These are phyloP conservation scores for Spisula solida DNA, from an alignment of 2,888 invertebrate genomes.

Conservation along the genomic window DNA sequence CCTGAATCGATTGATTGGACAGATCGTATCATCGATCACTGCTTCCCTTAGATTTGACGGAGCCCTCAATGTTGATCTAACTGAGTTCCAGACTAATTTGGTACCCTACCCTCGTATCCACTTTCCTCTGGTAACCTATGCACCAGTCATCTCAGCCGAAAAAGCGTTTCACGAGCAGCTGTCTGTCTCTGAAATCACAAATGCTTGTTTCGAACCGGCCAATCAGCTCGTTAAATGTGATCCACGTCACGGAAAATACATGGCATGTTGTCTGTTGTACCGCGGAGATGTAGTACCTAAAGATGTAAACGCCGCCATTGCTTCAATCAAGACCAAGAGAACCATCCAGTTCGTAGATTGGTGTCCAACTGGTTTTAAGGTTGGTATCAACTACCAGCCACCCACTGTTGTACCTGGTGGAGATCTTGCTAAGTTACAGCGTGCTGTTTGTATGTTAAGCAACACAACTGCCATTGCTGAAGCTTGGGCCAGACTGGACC, in stretches of 20 bases:
- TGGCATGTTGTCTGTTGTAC: conserved; percentile 83
- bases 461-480: conserved; percentile 89
- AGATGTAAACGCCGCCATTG: conserved; percentile 83
- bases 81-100: conserved; percentile 89
- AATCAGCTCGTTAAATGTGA: conserved; percentile 87
- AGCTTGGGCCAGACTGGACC: conserved; percentile 87
- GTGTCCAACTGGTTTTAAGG: conserved; percentile 91
- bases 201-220: conserved; percentile 83
- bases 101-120: conserved; percentile 90
- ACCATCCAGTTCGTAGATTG: conserved; percentile 90
- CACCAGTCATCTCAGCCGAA: conserved; percentile 97
- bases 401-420: conserved; percentile 94
- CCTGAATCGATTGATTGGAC: conserved; percentile 97
- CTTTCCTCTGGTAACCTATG: conserved; percentile 94
- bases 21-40: conserved; percentile 90
- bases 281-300: conserved; percentile 82
- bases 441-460: conserved; percentile 88
- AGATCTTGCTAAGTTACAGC: conserved; percentile 91
- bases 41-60: conserved; percentile 88
- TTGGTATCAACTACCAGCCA: conserved; percentile 94
- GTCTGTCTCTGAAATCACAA: conserved; percentile 84
- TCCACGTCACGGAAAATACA: conserved; percentile 87
- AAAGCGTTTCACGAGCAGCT: conserved; percentile 88
- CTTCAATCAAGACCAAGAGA: conserved; percentile 92
- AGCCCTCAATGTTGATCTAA: conserved; percentile 89